Conservation (phyloP, 1,140 invertebrate genomes). For the Cotesia glomerata region DNA sequence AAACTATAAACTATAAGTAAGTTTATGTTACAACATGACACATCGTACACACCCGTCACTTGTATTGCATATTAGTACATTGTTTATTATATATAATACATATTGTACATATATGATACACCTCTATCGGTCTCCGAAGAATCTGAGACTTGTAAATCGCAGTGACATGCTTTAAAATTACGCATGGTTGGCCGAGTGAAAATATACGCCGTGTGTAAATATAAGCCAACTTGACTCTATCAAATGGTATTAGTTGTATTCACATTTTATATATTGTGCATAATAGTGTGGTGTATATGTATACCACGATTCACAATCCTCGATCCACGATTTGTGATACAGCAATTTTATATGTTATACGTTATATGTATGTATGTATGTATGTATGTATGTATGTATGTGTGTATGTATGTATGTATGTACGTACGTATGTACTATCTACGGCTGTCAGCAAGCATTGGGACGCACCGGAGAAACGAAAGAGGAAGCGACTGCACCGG, state of each 20-base stretch:
- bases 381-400: neutral
- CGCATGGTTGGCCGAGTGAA: conserved; percentile 21
- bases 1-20: no score
- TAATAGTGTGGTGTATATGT: no score
- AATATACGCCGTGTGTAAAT: conserved; percentile 7
- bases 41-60: no score
- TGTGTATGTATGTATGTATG: neutral
- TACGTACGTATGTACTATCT: neutral
- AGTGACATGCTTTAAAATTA: conserved; percentile 22
- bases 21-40: no score
- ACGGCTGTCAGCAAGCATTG: conserved; percentile 9
- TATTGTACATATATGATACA: no score
- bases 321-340: no score
- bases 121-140: neutral
- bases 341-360: no score
- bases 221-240: neutral
- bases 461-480: conserved; percentile 15
- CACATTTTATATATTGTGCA: no score
- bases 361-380: neutral
- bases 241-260: neutral
- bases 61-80: no score
- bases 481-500: conserved; percentile 28
- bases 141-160: conserved; percentile 9
- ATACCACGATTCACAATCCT: no score
- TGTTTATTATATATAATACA: no score